phyloP scores from a whole-genome alignment of 2,888 invertebrate genomes.

The Mimachlamys varia region DNA sequence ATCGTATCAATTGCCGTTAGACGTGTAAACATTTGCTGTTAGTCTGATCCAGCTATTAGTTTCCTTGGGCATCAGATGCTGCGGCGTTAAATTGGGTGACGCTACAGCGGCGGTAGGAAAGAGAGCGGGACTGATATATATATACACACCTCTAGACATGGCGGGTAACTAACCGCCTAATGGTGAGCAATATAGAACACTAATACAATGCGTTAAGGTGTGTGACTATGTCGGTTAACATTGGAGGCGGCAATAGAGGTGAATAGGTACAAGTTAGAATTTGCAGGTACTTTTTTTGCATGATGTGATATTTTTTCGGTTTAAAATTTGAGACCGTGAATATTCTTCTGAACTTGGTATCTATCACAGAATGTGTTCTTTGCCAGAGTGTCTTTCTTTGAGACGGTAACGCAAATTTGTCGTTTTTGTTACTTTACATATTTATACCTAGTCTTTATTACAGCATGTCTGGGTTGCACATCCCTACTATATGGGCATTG shows the following conservation, averaged over 20 bases:
- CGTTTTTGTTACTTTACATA: too few relatives aligned
- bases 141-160: not conserved
- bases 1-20: conserved; percentile 1
- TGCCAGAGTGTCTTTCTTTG: too few relatives aligned
- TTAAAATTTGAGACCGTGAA: too few relatives aligned
- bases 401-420: too few relatives aligned
- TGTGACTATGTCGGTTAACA: not conserved
- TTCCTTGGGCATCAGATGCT: not conserved
- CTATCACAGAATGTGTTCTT: too few relatives aligned
- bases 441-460: too few relatives aligned
- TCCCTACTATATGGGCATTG: too few relatives aligned
- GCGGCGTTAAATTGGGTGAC: not conserved
- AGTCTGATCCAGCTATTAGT: not conserved
- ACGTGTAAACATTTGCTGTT: not conserved
- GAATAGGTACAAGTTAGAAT: not conserved
- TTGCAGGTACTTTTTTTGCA: too few relatives aligned
- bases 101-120: not conserved
- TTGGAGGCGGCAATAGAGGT: not conserved
- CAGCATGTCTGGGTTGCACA: too few relatives aligned
- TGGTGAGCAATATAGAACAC: not conserved
- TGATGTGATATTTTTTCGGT: too few relatives aligned
- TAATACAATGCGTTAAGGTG: not conserved
- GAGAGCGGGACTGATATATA: not conserved
- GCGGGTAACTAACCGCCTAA: too few relatives aligned
- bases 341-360: too few relatives aligned